phyloP scores from a whole-genome alignment of 2,888 invertebrate species.

The Philhelius pedissequus region DNA sequence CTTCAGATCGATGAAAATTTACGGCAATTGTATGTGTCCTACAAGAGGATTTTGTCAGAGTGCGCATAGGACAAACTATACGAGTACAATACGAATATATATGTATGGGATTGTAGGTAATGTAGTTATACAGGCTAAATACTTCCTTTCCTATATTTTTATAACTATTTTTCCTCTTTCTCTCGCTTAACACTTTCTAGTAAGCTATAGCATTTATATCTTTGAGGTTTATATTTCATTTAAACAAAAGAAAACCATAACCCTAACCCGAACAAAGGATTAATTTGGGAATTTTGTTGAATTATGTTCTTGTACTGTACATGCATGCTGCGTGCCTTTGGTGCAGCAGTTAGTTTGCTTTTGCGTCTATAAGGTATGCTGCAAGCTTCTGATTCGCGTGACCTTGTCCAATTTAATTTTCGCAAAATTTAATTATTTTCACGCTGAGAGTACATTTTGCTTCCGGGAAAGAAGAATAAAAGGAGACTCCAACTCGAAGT shows the following conservation, averaged over 20 bases:
- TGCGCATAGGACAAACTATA: constrained; percentile 6
- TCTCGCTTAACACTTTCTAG: constrained; percentile 21
- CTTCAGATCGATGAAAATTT: constrained; percentile 70
- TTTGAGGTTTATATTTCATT: constrained; percentile 50
- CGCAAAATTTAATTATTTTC: constrained; percentile 64
- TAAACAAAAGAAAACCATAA: constrained; percentile 60
- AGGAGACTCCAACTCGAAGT: too few species aligned
- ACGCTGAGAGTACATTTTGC: constrained; percentile 46
- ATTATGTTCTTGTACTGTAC: constrained; percentile 19
- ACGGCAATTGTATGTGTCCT: constrained; percentile 53
- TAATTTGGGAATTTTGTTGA: constrained; percentile 56
- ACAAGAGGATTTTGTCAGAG: constrained; percentile 39
- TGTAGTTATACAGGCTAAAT: constrained; percentile 47
- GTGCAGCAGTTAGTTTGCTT: too few species aligned
- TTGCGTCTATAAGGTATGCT: neutral
- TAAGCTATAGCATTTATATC: neutral
- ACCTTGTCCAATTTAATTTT: constrained; percentile 70
- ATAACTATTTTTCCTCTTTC: neutral
- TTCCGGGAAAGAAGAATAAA: neutral
- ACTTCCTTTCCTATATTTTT: neutral
- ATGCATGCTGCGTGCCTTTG: constrained; percentile 35
- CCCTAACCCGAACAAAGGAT: constrained; percentile 34
- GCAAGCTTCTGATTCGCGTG: constrained; percentile 65
- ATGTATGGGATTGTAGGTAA: too few species aligned
- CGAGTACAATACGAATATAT: too few species aligned